A percentile compares a stretch with the other conserved stretches of the same genome.
Evolutionary conservation across 1,140 invertebrate genomes (phyloP).

Genomic region (Oreohelix idahoensis): DNA sequence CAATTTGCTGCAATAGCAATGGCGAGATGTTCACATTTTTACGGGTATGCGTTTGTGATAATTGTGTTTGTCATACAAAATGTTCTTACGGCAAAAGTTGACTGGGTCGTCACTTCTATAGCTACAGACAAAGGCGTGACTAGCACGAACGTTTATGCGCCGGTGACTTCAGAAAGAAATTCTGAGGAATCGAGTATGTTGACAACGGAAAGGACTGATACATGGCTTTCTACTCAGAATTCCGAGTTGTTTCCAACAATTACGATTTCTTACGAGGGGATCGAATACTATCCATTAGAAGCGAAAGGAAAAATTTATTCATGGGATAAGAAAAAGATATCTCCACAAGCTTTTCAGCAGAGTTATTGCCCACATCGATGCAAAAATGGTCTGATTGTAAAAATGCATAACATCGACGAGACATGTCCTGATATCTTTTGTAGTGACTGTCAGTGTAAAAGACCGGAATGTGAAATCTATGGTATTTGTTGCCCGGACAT

Average conservation of each 20-base stretch:
- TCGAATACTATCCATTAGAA: no score
- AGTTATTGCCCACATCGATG: constrained; percentile 11
- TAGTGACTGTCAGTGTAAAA: background rate
- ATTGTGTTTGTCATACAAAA: no score
- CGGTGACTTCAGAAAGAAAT: background rate
- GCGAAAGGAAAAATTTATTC: background rate
- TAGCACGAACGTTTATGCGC: background rate
- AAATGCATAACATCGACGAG: background rate
- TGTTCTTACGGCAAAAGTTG: no score
- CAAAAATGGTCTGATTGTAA: background rate
- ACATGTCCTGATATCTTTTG: background rate
- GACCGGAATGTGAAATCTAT: constrained; percentile 6
- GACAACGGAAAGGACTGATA: background rate
- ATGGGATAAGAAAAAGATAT: background rate
- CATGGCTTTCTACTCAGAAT: background rate
- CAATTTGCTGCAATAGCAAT: no score
- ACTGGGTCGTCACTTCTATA: background rate
- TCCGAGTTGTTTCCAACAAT: background rate
- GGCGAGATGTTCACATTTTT: no score
- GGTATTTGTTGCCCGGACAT: constrained; percentile 12
- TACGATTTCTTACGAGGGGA: no score
- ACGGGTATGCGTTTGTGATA: no score
- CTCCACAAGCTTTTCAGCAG: background rate
- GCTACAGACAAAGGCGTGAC: background rate
- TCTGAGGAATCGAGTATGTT: background rate